These are phyloP conservation scores for Nasalis larvatus DNA, from an alignment of 2,113 vertebrate species.

Conservation along the genomic window DNA sequence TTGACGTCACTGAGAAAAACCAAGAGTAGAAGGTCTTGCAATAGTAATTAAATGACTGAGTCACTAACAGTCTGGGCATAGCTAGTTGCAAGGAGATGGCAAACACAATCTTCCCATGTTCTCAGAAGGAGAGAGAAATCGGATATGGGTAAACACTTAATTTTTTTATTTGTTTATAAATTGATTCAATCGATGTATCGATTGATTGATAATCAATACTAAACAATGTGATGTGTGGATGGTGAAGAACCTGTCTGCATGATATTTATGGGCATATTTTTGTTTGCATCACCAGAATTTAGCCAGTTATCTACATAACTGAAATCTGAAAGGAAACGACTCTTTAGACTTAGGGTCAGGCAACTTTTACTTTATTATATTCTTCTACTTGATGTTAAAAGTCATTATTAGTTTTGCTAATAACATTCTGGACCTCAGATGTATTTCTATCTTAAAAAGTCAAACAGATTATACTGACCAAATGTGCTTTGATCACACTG, in stretches of 20 bases:
- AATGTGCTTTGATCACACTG: not conserved
- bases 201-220: not conserved
- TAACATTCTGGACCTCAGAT: not conserved
- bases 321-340: not conserved
- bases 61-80: not conserved
- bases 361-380: not conserved
- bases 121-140: not conserved
- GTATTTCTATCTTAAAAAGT: not conserved
- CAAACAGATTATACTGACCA: not conserved
- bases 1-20: not conserved
- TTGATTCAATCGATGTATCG: not conserved
- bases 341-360: not conserved
- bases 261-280: rapidly evolving
- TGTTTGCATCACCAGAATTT: not conserved
- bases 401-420: not conserved
- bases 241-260: not conserved
- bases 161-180: not conserved
- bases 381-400: not conserved
- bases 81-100: not conserved
- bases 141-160: not conserved
- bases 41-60: not conserved
- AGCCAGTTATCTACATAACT: not conserved
- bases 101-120: not conserved
- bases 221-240: not conserved
- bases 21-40: not conserved